Evolutionary conservation across 2,797 vertebrate species (phyloP), one percentile per base, ranked within the genome.

Genomic region (Sebastes elongatus): DNA sequence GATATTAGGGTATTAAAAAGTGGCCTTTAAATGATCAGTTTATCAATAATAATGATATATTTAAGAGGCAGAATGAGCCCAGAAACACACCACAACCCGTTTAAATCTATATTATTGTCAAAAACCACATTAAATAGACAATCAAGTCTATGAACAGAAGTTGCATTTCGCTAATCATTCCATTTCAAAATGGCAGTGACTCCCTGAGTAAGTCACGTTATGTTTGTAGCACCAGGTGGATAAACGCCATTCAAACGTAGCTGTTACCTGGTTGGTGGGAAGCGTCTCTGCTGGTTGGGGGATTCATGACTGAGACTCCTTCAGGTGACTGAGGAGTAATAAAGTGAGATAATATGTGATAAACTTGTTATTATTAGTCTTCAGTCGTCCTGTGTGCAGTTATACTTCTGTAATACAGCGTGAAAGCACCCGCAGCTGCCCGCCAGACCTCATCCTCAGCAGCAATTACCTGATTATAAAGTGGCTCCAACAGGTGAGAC

Each of bases 391-490:
- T 20, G 52, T 61, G 81, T 33, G 38, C 28, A 33, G 86, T 93
- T 90, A 95, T 94, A 92, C 91, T 92, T 71, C 82, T 56, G 94
- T 95, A 93, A 95, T 93, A 94, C 84, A 22, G 75, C 79, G 55
- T 53, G 76, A 46, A 46, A 62, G 33, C 5, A 63, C 3, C 5
- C 60, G 4, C 82, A 59, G 14, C 64, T 74, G 81, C 82, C 56
- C 5, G 16, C 1, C 6, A 20, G 2, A 9, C 49, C n/a, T 7
- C 81, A 1, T 53, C 10, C 2, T 7, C 76, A 16, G 60, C 88
- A 1, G 86, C 90, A 94, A 91, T 93, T 91, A 93, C 92, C 87
- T 94, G 91, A 94, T 94, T 93, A 93, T 94, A 93, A 93, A 89
- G 89, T 86, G 63, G 71, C 55, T 10, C 9, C 83, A 38, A 79